Percentiles rank a stretch among this genome's conserved stretches.
Evolutionary conservation across 2,888 invertebrate genomes (phyloP).

Genomic region (Hemistola chrysoprasaria): DNA sequence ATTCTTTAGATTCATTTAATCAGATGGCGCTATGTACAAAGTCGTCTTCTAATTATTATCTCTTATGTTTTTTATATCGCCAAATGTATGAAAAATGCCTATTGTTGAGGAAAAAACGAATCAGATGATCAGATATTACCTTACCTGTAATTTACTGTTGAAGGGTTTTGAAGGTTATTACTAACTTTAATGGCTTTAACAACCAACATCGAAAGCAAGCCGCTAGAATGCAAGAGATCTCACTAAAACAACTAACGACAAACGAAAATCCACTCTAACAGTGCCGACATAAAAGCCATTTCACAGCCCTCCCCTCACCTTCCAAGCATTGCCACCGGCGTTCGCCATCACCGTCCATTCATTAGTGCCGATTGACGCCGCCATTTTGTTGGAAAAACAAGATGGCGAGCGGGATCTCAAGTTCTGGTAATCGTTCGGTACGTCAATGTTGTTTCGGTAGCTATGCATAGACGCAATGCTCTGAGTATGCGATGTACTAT

Average conservation of each 20-base stretch:
- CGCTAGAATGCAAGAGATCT: conserved; percentile 52
- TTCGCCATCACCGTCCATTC: conserved; percentile 77
- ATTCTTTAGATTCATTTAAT: too few relatives aligned
- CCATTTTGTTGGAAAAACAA: conserved; percentile 80
- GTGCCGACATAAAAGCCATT: conserved; percentile 51
- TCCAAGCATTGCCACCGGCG: conserved; percentile 69
- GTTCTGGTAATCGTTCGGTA: conserved; percentile 77
- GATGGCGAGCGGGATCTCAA: conserved; percentile 78
- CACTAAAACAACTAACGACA: conserved; percentile 56
- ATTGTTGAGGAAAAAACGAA: too few relatives aligned
- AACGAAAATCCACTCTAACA: conserved; percentile 50
- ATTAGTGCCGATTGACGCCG: conserved; percentile 73
- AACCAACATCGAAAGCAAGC: conserved; percentile 5
- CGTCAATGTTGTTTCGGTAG: conserved; percentile 76
- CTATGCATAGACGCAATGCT: conserved; percentile 81
- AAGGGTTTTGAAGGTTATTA: too few relatives aligned
- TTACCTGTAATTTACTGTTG: background rate
- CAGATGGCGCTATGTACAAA: too few relatives aligned
- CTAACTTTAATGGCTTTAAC: too few relatives aligned
- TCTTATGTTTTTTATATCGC: too few relatives aligned
- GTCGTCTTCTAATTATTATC: too few relatives aligned
- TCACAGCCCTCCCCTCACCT: conserved; percentile 79
- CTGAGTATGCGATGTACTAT: conserved; percentile 75
- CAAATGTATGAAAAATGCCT: too few relatives aligned
- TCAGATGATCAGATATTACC: too few relatives aligned